These are phyloP conservation scores for Spodoptera frugiperda DNA, from an alignment of 1,140 invertebrate genomes.

Conservation along the genomic window DNA sequence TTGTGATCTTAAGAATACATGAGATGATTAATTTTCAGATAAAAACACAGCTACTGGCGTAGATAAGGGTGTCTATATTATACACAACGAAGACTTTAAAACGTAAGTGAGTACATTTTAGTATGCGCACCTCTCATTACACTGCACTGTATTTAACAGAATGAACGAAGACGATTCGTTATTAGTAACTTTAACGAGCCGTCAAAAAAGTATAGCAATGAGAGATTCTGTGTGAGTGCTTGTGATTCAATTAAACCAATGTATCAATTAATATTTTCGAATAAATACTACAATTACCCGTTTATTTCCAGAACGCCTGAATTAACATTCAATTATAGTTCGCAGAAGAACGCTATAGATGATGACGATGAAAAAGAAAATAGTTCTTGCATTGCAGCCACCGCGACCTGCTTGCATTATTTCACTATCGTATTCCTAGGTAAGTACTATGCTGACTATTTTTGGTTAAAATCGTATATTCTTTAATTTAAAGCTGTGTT, in stretches of 20 bases:
- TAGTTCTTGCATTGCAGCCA: conserved; percentile 41
- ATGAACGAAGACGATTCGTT: conserved; percentile 73
- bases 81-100: conserved; percentile 61
- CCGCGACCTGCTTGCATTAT: conserved; percentile 62
- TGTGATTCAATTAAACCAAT: conserved; percentile 24
- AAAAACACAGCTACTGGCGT: conserved; percentile 59
- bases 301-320: conserved; percentile 42
- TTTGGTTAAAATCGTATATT: not conserved
- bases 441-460: conserved; percentile 55
- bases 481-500: no score
- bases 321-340: conserved; percentile 45
- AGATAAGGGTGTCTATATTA: conserved; percentile 60
- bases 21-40: conserved; percentile 59
- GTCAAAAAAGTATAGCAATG: conserved; percentile 47
- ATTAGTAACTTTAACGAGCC: conserved; percentile 56
- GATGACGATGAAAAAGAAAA: conserved; percentile 55
- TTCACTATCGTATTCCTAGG: conserved; percentile 64
- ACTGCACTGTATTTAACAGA: conserved; percentile 22
- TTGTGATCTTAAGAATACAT: conserved; percentile 30
- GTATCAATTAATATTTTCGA: conserved; percentile 12
- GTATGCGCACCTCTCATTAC: conserved; percentile 38
- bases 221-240: conserved; percentile 32
- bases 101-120: conserved; percentile 71
- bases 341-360: conserved; percentile 52
- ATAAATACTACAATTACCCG: conserved; percentile 13